Percentiles rank a stretch among this genome's conserved stretches.
Evolutionary conservation across 2,113 vertebrate species (phyloP).

Genomic region (Mola mola): DNA sequence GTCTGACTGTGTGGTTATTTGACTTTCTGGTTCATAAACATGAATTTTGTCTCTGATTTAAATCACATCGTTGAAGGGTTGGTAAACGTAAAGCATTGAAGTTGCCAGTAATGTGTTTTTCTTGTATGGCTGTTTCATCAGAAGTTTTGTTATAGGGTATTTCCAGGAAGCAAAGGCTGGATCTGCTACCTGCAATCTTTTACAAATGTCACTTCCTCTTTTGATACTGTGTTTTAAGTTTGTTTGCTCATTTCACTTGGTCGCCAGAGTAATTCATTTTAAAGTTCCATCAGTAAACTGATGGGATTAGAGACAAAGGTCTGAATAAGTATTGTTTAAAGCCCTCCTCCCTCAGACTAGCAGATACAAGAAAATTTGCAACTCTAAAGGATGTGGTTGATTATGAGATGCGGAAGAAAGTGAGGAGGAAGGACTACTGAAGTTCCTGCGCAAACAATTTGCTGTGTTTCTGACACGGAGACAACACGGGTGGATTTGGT

Average conservation of each 20-base stretch:
- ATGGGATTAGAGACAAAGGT: too few species aligned
- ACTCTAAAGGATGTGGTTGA: conserved; percentile 82
- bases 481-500: conserved; percentile 5
- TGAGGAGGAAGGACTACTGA: conserved; percentile 51
- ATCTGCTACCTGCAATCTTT: conserved; percentile 1
- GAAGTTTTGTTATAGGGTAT: too few species aligned
- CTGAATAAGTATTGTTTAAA: background rate
- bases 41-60: too few species aligned
- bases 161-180: conserved; percentile 24
- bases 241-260: background rate
- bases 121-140: too few species aligned
- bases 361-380: conserved; percentile 60
- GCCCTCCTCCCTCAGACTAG: conserved; percentile 26
- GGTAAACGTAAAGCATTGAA: too few species aligned
- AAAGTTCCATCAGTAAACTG: background rate
- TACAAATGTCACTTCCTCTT: too few species aligned
- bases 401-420: conserved; percentile 73
- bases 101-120: too few species aligned
- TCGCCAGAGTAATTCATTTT: fast-evolving
- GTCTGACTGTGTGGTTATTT: conserved; percentile 36
- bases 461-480: background rate
- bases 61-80: too few species aligned
- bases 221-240: background rate
- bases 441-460: conserved; percentile 22
- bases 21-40: background rate